A percentile compares a stretch with the other conserved stretches of the same genome.
Evolutionary conservation across 1,140 invertebrate genomes (phyloP).

Genomic region (Streblospio benedicti): DNA sequence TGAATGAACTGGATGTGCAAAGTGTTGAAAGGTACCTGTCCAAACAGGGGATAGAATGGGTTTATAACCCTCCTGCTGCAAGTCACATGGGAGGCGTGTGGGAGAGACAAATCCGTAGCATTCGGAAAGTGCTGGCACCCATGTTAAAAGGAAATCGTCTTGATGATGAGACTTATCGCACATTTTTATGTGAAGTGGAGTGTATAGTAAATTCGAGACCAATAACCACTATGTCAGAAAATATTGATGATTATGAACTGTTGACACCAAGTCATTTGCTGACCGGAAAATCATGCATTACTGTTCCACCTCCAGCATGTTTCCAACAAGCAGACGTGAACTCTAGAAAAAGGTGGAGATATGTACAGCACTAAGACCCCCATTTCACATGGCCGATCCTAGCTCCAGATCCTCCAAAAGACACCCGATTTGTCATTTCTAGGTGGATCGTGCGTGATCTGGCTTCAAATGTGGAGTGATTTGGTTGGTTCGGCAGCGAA

Average conservation of each 20-base stretch:
- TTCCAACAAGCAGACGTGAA: background rate
- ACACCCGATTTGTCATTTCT: too few relatives aligned
- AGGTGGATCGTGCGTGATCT: too few relatives aligned
- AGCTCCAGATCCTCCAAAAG: too few relatives aligned
- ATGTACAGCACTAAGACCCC: constrained; percentile 24
- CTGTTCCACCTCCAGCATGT: background rate
- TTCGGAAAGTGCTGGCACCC: background rate
- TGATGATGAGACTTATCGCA: too few relatives aligned
- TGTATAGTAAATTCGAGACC: background rate
- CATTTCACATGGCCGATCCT: too few relatives aligned
- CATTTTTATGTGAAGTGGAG: background rate
- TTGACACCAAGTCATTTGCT: background rate
- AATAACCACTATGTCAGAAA: background rate
- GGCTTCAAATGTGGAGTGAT: too few relatives aligned
- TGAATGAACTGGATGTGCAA: too few relatives aligned
- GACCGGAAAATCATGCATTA: background rate
- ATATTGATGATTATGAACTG: background rate
- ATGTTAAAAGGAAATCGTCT: background rate
- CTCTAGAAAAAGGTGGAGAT: constrained; percentile 19
- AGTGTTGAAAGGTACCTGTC: too few relatives aligned
- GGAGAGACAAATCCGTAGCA: background rate
- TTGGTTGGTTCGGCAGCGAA: too few relatives aligned
- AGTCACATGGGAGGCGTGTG: background rate
- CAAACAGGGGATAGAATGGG: background rate
- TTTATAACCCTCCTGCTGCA: background rate